Conservation (phyloP, 37 sponge, comb jelly and placozoan species). For the Spongia lamella region DNA sequence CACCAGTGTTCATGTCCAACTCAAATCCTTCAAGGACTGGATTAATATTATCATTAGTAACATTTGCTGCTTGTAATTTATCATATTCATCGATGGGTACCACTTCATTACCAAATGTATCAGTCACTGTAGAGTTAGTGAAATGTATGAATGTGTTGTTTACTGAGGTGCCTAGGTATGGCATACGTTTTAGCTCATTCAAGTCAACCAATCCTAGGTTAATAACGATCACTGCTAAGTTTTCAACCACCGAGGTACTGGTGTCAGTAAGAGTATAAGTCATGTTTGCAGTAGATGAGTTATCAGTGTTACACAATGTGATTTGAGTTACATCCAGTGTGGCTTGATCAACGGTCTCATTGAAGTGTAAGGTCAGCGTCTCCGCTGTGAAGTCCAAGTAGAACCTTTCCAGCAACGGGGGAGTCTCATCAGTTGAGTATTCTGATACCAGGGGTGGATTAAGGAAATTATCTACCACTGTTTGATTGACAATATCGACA, state of each 20-base stretch:
- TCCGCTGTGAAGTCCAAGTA: constrained; percentile 60
- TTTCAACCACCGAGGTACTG: constrained; percentile 9
- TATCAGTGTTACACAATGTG: constrained; percentile 47
- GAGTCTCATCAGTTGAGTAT: constrained; percentile 62
- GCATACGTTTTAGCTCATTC: constrained; percentile 69
- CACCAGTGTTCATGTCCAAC: constrained; percentile 76
- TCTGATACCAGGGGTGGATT: constrained; percentile 28
- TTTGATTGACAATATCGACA: constrained; percentile 50
- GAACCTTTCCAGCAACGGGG: constrained; percentile 60
- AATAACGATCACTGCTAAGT: constrained; percentile 30
- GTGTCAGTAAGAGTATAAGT: constrained; percentile 38
- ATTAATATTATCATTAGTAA: no score
- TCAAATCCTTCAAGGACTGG: constrained; percentile 58
- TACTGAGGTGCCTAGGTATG: constrained; percentile 38
- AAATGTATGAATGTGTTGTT: constrained; percentile 64
- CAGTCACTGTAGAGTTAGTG: constrained; percentile 25
- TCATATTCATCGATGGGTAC: constrained; percentile 10
- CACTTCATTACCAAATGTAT: constrained; percentile 73
- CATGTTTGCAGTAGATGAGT: constrained; percentile 1
- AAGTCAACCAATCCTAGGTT: constrained; percentile 49
- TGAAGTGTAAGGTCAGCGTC: constrained; percentile 69
- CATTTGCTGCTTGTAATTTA: not conserved
- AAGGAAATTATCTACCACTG: constrained; percentile 32
- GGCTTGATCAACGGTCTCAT: constrained; percentile 64
- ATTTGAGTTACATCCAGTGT: constrained; percentile 51